A percentile compares a stretch with the other conserved stretches of the same genome.
Evolutionary conservation across 2,888 invertebrate species (phyloP).

Genomic region (Pomacea canaliculata): DNA sequence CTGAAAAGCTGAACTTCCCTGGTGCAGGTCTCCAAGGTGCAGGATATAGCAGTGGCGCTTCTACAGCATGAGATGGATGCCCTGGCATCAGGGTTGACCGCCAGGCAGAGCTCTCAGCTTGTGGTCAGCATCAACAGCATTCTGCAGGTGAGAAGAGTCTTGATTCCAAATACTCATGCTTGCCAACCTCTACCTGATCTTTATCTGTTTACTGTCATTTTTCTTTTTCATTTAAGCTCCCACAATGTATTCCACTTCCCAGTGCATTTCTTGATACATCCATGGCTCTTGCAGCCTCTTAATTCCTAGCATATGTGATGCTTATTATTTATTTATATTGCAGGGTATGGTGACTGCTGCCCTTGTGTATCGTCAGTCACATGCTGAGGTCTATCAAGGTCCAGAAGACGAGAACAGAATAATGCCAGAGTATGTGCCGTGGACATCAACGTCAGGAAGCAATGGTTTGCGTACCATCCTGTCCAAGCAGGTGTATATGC

Average conservation of each 20-base stretch:
- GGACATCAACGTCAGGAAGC: conserved; percentile 76
- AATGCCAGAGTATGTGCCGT: conserved; percentile 77
- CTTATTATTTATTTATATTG: neutral
- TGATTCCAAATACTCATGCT: conserved; percentile 19
- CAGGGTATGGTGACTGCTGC: conserved; percentile 79
- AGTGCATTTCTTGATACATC: too few species aligned
- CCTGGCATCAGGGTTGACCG: conserved; percentile 75
- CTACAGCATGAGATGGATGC: conserved; percentile 76
- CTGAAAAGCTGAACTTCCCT: neutral
- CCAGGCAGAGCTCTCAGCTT: conserved; percentile 74
- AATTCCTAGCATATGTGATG: too few species aligned
- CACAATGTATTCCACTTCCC: too few species aligned
- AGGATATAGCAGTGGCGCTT: conserved; percentile 78
- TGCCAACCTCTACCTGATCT: too few species aligned
- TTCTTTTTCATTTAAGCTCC: too few species aligned
- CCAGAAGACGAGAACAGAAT: conserved; percentile 24
- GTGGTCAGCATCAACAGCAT: conserved; percentile 76
- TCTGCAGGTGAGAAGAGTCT: conserved; percentile 70
- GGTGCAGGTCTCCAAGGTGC: conserved; percentile 76
- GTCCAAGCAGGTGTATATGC: conserved; percentile 60
- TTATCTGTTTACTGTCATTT: too few species aligned
- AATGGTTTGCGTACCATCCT: conserved; percentile 67
- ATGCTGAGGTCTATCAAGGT: conserved; percentile 42
- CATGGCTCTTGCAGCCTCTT: too few species aligned
- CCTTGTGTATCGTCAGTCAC: conserved; percentile 69